Evolutionary conservation across 2,797 vertebrate genomes (phyloP).

Genomic region (Macropus fuliginosus): DNA sequence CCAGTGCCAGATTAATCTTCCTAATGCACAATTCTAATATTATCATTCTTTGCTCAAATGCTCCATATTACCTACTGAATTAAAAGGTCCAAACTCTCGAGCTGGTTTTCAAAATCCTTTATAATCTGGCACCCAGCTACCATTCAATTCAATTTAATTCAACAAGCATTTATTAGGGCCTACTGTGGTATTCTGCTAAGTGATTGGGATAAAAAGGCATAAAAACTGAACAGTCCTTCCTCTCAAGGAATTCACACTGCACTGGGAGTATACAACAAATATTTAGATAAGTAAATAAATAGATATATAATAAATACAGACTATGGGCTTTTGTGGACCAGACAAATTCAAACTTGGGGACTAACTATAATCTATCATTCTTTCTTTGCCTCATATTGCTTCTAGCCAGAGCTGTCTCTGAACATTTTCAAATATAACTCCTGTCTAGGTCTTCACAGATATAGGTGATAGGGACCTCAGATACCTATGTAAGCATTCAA

Average conservation of each 20-base stretch:
- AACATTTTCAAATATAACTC: background rate
- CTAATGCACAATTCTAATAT: background rate
- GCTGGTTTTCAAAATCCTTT: conserved; percentile 5
- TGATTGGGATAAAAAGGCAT: background rate
- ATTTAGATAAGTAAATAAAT: background rate
- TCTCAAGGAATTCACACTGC: background rate
- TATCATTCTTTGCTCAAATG: background rate
- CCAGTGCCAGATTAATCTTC: conserved; percentile 2
- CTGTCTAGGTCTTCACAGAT: background rate
- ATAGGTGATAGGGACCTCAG: background rate
- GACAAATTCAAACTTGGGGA: background rate
- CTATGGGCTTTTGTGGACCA: background rate
- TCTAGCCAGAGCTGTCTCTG: background rate
- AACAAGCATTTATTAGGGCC: background rate
- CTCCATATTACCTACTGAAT: background rate
- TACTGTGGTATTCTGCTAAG: background rate
- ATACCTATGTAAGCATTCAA: background rate
- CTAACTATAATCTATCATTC: background rate
- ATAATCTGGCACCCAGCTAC: background rate
- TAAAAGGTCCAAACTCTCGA: background rate
- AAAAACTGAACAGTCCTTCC: background rate
- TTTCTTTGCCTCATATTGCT: background rate
- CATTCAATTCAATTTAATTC: conserved; percentile 2
- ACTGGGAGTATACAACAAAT: background rate
- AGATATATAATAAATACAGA: background rate